These are phyloP conservation scores for Muschampia plurimacula DNA, from an alignment of 2,888 invertebrate genomes.

Conservation along the genomic window DNA sequence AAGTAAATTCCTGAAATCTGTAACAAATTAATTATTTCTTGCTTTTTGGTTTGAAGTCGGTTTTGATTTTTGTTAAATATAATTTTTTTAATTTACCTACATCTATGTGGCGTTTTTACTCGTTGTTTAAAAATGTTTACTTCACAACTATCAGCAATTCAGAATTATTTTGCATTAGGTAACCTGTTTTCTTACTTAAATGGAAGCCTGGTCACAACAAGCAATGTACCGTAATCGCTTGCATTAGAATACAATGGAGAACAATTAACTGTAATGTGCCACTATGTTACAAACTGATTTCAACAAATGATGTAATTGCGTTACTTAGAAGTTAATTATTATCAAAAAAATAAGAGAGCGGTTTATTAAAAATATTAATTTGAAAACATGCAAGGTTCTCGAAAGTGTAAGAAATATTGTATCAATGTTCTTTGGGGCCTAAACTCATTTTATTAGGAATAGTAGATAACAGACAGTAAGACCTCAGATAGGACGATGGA, in stretches of 20 bases:
- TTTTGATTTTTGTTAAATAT: no score
- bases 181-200: conserved; percentile 16
- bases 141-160: neutral
- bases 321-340: conserved; percentile 22
- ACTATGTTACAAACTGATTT: conserved; percentile 28
- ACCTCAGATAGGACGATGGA: no score
- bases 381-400: no score
- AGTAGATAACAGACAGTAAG: no score
- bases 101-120: neutral
- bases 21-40: no score
- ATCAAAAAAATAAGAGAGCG: neutral
- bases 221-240: conserved; percentile 26
- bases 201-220: neutral
- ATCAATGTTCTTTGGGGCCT: no score
- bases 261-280: conserved; percentile 34
- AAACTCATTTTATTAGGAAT: no score
- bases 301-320: conserved; percentile 31
- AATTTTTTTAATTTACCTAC: no score
- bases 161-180: neutral
- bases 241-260: conserved; percentile 35
- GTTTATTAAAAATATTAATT: no score
- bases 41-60: no score
- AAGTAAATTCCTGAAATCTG: no score
- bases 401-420: no score
- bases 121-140: neutral